These are phyloP conservation scores for Ceriagrion tenellum DNA, from an alignment of 2,888 invertebrate species.

Conservation along the genomic window DNA sequence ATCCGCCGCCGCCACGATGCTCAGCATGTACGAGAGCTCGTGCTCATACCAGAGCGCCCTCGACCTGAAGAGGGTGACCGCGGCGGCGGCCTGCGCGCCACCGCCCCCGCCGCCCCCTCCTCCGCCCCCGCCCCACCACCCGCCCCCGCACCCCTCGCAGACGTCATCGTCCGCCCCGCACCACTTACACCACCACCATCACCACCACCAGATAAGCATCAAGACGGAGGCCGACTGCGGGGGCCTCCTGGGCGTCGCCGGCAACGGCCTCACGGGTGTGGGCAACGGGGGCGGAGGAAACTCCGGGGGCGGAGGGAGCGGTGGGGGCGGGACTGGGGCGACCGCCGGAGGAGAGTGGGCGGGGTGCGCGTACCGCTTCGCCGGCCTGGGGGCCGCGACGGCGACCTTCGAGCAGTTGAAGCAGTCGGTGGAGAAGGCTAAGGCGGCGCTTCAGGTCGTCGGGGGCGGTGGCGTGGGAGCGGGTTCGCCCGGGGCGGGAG, in stretches of 20 bases:
- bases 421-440: conserved; percentile 94
- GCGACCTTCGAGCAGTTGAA: conserved; percentile 94
- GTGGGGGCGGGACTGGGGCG: conserved; percentile 72
- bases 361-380: conserved; percentile 83
- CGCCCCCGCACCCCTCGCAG: conserved; percentile 6
- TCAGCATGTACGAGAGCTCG: conserved; percentile 93
- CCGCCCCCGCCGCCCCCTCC: conserved; percentile 50
- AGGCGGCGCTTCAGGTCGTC: conserved; percentile 86
- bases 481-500: not conserved
- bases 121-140: not conserved
- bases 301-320: conserved; percentile 80
- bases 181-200: conserved; percentile 73
- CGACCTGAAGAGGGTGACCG: conserved; percentile 84
- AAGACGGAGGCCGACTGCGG: conserved; percentile 79
- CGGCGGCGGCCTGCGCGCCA: conserved; percentile 70
- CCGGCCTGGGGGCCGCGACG: conserved; percentile 83
- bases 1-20: conserved; percentile 68
- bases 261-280: not conserved
- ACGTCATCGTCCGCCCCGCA: conserved; percentile 77
- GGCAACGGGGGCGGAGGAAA: conserved; percentile 77
- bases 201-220: conserved; percentile 71
- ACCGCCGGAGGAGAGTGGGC: conserved; percentile 74
- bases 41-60: conserved; percentile 93
- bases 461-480: conserved; percentile 27
- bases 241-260: conserved; percentile 71